These are phyloP conservation scores for Megatriorchis doriae DNA, from an alignment of 2,113 vertebrate genomes.

Conservation along the genomic window DNA sequence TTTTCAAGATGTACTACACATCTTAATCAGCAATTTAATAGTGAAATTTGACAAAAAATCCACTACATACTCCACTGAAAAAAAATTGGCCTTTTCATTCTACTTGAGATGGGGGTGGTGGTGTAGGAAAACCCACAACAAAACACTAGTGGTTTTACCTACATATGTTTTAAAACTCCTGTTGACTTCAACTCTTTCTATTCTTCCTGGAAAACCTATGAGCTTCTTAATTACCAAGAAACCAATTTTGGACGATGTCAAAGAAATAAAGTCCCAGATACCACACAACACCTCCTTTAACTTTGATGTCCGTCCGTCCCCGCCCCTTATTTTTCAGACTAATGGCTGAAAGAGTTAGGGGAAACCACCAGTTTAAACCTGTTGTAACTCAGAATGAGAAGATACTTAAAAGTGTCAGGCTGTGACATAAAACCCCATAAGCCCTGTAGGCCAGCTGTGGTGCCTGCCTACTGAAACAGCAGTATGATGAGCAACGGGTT, in stretches of 20 bases:
- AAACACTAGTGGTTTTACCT: background rate
- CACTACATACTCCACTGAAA: background rate
- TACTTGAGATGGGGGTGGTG: too few relatives aligned
- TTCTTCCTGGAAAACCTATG: background rate
- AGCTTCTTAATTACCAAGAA: background rate
- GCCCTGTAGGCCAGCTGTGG: accelerated
- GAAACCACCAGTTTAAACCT: background rate
- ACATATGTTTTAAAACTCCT: background rate
- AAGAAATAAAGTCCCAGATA: background rate
- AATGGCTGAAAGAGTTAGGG: accelerated
- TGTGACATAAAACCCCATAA: background rate
- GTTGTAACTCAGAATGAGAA: accelerated
- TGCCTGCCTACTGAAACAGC: too few relatives aligned
- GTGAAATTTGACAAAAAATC: background rate
- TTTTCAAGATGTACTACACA: background rate
- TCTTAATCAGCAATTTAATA: background rate
- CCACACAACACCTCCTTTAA: background rate
- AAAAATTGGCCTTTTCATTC: background rate
- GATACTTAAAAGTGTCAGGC: background rate
- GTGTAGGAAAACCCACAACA: accelerated
- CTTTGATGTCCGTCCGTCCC: background rate
- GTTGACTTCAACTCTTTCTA: background rate
- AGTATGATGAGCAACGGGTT: accelerated
- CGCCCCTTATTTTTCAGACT: background rate
- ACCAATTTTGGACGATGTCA: background rate